Conservation (phyloP, 2,888 invertebrate genomes). For the Pterostichus madidus region DNA sequence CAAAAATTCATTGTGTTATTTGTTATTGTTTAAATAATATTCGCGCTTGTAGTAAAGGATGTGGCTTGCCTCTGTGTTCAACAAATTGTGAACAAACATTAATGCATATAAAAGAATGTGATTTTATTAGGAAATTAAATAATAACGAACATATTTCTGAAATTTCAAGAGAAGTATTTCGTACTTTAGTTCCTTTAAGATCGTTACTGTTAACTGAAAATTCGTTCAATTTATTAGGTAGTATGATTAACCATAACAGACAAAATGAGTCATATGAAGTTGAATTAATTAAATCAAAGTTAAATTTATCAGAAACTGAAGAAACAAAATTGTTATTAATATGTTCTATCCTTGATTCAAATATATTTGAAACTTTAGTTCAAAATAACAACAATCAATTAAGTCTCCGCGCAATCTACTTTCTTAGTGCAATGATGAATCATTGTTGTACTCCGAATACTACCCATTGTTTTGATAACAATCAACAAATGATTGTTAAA, state of each 20-base stretch:
- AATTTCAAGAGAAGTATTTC: slow-evolving; percentile 75
- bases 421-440: slow-evolving; percentile 84
- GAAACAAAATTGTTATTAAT: slow-evolving; percentile 80
- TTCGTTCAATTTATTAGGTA: slow-evolving; percentile 2
- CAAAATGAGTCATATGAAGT: slow-evolving; percentile 82
- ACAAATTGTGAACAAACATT: slow-evolving; percentile 81
- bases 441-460: slow-evolving; percentile 86
- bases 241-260: slow-evolving; percentile 77
- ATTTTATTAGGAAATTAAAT: slow-evolving; percentile 80
- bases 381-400: slow-evolving; percentile 77
- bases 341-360: slow-evolving; percentile 83
- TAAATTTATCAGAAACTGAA: slow-evolving; percentile 79
- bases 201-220: slow-evolving; percentile 75
- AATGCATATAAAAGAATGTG: slow-evolving; percentile 83
- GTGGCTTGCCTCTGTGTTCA: slow-evolving; percentile 86
- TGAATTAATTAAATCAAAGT: slow-evolving; percentile 78
- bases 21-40: slow-evolving; percentile 79
- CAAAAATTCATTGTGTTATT: slow-evolving; percentile 82
- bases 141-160: slow-evolving; percentile 76
- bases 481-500: slow-evolving; percentile 81
- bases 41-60: slow-evolving; percentile 80
- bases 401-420: slow-evolving; percentile 83
- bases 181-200: slow-evolving; percentile 77
- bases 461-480: slow-evolving; percentile 81
- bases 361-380: slow-evolving; percentile 82